Conservation (phyloP, 1,140 invertebrate genomes). For the Trichonephila clavipes region DNA sequence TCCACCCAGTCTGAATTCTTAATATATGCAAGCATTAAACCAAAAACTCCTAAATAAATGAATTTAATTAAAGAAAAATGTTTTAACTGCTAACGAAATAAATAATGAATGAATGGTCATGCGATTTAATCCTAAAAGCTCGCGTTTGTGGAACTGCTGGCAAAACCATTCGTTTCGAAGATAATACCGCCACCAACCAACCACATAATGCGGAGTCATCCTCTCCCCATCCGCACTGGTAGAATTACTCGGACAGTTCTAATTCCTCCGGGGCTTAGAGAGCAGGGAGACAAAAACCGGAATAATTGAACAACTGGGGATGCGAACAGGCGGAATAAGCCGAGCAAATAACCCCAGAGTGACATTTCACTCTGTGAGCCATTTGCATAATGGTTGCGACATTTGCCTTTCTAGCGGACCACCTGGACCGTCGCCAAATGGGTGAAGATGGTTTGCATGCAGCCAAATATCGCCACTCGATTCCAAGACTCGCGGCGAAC, state of each 20-base stretch:
- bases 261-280: background rate
- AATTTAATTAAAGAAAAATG: background rate
- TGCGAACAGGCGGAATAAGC: background rate
- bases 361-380: constrained; percentile 39
- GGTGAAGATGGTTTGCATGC: background rate
- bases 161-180: background rate
- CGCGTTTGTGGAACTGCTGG: background rate
- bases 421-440: constrained; percentile 47
- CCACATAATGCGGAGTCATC: background rate
- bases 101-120: background rate
- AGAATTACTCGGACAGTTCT: constrained; percentile 16
- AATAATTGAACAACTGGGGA: constrained; percentile 26
- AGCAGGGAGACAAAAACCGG: constrained; percentile 7
- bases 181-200: background rate
- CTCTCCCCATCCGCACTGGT: background rate
- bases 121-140: background rate
- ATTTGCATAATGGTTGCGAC: constrained; percentile 56
- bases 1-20: no score
- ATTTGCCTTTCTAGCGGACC: background rate
- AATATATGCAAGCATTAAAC: background rate
- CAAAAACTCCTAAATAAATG: background rate
- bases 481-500: constrained; percentile 4
- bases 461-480: constrained; percentile 10
- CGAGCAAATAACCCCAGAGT: constrained; percentile 2
- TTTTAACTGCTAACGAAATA: background rate